These are phyloP conservation scores for Serilophus lunatus DNA, from an alignment of 2,113 vertebrate genomes.

Conservation along the genomic window DNA sequence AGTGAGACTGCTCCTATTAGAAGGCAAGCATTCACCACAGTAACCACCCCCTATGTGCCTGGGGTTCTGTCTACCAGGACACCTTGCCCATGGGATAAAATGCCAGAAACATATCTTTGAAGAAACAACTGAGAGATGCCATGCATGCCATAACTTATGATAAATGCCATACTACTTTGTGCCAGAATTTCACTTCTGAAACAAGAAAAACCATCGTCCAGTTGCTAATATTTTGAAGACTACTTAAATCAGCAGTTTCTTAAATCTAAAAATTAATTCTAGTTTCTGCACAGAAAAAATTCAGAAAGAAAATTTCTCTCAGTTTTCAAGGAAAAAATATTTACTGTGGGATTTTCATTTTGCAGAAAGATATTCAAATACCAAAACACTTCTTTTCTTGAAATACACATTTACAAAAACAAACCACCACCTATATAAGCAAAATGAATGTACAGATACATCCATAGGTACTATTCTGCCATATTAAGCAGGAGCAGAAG, in stretches of 20 bases:
- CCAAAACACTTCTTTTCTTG: neutral
- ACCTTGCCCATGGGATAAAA: neutral
- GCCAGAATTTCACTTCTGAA: neutral
- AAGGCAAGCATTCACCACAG: neutral
- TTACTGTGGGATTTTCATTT: neutral
- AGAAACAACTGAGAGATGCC: neutral
- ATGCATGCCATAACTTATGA: neutral
- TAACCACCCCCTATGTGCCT: neutral
- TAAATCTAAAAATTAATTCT: neutral
- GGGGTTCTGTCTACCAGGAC: neutral
- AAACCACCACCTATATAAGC: neutral
- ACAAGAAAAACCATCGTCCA: neutral
- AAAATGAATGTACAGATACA: neutral
- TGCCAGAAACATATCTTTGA: neutral
- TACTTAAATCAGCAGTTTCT: neutral
- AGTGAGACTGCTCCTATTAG: neutral
- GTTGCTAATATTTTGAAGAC: neutral
- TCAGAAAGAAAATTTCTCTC: neutral
- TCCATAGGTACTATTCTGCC: neutral
- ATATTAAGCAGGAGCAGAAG: neutral
- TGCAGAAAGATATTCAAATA: neutral
- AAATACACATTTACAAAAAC: neutral
- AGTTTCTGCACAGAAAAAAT: neutral
- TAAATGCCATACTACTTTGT: neutral
- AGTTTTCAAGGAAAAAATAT: neutral